A percentile compares a stretch with the other conserved stretches of the same genome.
Evolutionary conservation across 2,888 invertebrate genomes (phyloP).

Genomic region (Gnatocerus cornutus): DNA sequence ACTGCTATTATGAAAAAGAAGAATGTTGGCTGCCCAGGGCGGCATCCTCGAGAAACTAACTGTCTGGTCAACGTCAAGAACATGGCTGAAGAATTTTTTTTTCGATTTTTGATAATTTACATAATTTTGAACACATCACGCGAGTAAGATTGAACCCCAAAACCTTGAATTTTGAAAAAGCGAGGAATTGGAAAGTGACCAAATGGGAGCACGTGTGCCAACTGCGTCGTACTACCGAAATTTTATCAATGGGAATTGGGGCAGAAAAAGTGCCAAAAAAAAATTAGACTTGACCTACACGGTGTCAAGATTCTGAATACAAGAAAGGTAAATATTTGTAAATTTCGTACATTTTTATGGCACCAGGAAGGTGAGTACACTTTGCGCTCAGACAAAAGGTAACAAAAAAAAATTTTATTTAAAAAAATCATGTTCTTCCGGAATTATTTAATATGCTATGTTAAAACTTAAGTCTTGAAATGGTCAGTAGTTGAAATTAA

Average conservation of each 20-base stretch:
- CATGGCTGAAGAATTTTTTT: not conserved
- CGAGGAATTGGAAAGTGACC: conserved; percentile 11
- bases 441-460: too few species aligned
- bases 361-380: conserved; percentile 4
- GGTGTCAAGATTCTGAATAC: not conserved
- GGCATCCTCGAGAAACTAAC: not conserved
- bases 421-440: too few species aligned
- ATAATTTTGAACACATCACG: not conserved
- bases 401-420: not conserved
- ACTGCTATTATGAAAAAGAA: conserved; percentile 34
- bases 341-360: conserved; percentile 3
- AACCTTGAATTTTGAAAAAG: not conserved
- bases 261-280: conserved; percentile 13
- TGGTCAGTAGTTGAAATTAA: too few species aligned
- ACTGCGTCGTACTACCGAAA: not conserved
- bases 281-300: not conserved
- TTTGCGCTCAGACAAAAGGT: not conserved
- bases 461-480: too few species aligned
- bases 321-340: conserved; percentile 17
- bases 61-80: not conserved
- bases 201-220: conserved; percentile 7
- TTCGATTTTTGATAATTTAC: too few species aligned
- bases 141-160: too few species aligned
- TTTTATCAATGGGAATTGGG: conserved; percentile 20
- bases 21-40: conserved; percentile 32